Conservation (phyloP, 2,113 vertebrate genomes). For the Melanerpes aurifrons region DNA sequence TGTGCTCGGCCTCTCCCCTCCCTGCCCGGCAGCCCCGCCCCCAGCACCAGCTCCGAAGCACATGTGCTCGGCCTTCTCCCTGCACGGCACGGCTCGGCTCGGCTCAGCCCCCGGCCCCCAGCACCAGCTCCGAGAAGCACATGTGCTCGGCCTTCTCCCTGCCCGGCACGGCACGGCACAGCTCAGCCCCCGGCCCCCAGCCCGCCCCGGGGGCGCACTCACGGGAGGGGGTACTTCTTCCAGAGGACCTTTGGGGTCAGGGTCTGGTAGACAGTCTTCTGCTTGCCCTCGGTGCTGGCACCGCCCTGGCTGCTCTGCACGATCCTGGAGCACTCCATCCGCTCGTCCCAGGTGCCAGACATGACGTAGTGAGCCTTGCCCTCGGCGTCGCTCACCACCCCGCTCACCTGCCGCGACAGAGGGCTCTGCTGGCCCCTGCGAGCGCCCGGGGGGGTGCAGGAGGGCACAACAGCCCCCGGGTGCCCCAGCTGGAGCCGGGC, state of each 20-base stretch:
- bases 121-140: too few relatives aligned
- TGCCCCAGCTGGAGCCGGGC: not conserved
- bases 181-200: too few relatives aligned
- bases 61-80: too few relatives aligned
- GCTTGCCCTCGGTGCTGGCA: constrained; percentile 87
- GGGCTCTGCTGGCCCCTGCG: fast-evolving
- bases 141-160: too few relatives aligned
- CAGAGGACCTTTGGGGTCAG: constrained; percentile 91
- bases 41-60: not conserved
- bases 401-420: constrained; percentile 85
- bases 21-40: fast-evolving
- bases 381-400: constrained; percentile 86
- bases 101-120: too few relatives aligned
- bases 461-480: not conserved
- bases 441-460: not conserved
- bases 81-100: fast-evolving
- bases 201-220: constrained; percentile 57
- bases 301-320: constrained; percentile 90
- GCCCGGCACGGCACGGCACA: too few relatives aligned
- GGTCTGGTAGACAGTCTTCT: constrained; percentile 96
- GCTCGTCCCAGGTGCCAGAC: constrained; percentile 96
- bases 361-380: constrained; percentile 93
- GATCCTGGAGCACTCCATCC: constrained; percentile 94
- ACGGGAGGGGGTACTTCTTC: constrained; percentile 97
- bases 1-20: too few relatives aligned